Base-by-base conservation (phyloP, 2,888 invertebrate genomes). In the Luperina nickerlii region DNA sequence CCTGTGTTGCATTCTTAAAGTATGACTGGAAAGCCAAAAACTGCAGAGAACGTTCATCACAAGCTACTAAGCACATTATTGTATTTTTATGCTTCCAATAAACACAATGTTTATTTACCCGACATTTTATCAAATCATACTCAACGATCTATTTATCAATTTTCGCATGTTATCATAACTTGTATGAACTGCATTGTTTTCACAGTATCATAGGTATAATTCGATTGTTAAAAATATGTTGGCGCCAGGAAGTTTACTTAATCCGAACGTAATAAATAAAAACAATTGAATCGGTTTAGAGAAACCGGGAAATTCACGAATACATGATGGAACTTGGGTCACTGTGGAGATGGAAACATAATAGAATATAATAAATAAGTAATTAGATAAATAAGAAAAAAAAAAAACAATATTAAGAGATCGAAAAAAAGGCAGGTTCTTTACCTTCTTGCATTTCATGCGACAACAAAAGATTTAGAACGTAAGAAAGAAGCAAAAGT, bases 201-300 rank as follows among this genome's bases (percentile, higher is more conserved):
- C 48, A 74, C 15, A 65, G 27, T 68, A 84, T 75, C 66, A 11
- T 79, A 75, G 79, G 69, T 69, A 77, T 77, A 63, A 75, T 75
- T 80, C 77, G 24, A 48, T 24, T 60, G 84, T 73, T 78, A 60
- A 69, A 80, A 87, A 73, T 72, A 87, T 84, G 66, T 75, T 84
- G 87, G 85, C 85, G 85, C 87, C 85, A 84, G 81, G 85, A 81
- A 84, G 84, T 84, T 82, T 77, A 76, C 60, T 57, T 71, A 72
- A 78, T 63, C n/a, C 66, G 13, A 20, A 73, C 72, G 51, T 51
- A 57, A 69, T 75, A 74, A 83, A 78, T 76, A 67, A 79, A 74
- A 81, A 81, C 63, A 48, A 72, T 68, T n/a, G 75, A 67, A 65
- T 74, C 24, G 38, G 6, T 82, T 74, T 42, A 5, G 1, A 38